phyloP scores from a whole-genome alignment of 2,888 invertebrate genomes.

The Eubasilissa splendida region DNA sequence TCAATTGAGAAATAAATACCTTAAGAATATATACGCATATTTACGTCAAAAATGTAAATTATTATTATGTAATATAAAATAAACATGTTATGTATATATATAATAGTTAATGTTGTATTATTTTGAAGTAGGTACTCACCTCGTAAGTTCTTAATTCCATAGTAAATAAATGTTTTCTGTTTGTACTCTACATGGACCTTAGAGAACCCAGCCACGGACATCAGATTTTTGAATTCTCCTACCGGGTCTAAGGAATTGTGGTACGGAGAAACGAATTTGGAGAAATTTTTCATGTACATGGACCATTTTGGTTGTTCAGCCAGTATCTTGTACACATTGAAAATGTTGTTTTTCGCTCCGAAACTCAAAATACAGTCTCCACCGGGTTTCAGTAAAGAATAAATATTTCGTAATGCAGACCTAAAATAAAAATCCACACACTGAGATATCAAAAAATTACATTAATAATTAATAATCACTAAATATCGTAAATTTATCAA shows the following conservation, averaged over 20 bases:
- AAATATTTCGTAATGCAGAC: slow-evolving; percentile 77
- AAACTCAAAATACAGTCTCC: slow-evolving; percentile 82
- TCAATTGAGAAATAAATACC: too few species aligned
- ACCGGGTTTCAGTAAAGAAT: slow-evolving; percentile 76
- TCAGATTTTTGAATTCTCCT: slow-evolving; percentile 70
- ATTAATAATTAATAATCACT: not conserved
- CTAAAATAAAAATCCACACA: slow-evolving; percentile 64
- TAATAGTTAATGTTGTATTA: not conserved
- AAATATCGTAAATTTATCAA: not conserved
- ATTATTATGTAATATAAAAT: too few species aligned
- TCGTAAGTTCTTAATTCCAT: slow-evolving; percentile 72
- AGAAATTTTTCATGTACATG: slow-evolving; percentile 77
- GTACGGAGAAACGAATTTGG: slow-evolving; percentile 79
- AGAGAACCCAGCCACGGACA: slow-evolving; percentile 76
- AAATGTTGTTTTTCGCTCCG: slow-evolving; percentile 79
- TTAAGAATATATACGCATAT: too few species aligned
- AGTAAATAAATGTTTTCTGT: slow-evolving; percentile 74
- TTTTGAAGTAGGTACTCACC: slow-evolving; percentile 67
- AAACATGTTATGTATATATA: too few species aligned
- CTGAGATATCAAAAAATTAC: not conserved
- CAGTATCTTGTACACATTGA: slow-evolving; percentile 78
- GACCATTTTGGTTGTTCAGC: slow-evolving; percentile 75
- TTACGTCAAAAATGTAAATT: too few species aligned
- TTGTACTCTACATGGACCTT: slow-evolving; percentile 74
- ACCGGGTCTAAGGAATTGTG: slow-evolving; percentile 76